Evolutionary conservation across 2,888 invertebrate species (phyloP).

Genomic region (Tetramorium bicarinatum): DNA sequence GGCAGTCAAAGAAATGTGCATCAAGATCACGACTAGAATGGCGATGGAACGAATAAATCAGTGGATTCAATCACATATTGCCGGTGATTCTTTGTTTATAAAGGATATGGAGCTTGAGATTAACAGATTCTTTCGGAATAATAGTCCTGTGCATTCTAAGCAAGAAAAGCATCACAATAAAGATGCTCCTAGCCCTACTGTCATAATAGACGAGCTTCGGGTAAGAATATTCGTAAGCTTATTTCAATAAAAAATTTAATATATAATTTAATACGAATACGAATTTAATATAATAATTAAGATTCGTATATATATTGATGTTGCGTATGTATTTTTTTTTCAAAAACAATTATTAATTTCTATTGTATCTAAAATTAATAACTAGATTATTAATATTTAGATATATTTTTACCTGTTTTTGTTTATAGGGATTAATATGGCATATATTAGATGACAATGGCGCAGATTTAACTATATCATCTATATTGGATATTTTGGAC

Average conservation of each 20-base stretch:
- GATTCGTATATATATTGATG: too few relatives aligned
- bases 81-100: slow-evolving; percentile 77
- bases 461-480: slow-evolving; percentile 68
- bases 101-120: slow-evolving; percentile 81
- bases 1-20: slow-evolving; percentile 87
- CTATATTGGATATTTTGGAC: slow-evolving; percentile 72
- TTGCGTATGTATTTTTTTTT: background rate
- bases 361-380: background rate
- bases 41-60: slow-evolving; percentile 87
- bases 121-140: slow-evolving; percentile 74
- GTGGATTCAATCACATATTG: slow-evolving; percentile 88
- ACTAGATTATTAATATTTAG: slow-evolving; percentile 17
- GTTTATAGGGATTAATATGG: slow-evolving; percentile 79
- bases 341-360: background rate
- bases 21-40: slow-evolving; percentile 87
- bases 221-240: slow-evolving; percentile 69
- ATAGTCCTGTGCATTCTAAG: slow-evolving; percentile 48
- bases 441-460: slow-evolving; percentile 80
- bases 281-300: too few relatives aligned
- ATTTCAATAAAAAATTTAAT: background rate
- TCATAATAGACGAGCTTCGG: slow-evolving; percentile 77
- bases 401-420: slow-evolving; percentile 1
- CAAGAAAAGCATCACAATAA: slow-evolving; percentile 75
- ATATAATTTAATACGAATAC: too few relatives aligned
- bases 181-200: slow-evolving; percentile 77